Conservation (phyloP, 2,888 invertebrate species). For the Leptinotarsa tumamoca region DNA sequence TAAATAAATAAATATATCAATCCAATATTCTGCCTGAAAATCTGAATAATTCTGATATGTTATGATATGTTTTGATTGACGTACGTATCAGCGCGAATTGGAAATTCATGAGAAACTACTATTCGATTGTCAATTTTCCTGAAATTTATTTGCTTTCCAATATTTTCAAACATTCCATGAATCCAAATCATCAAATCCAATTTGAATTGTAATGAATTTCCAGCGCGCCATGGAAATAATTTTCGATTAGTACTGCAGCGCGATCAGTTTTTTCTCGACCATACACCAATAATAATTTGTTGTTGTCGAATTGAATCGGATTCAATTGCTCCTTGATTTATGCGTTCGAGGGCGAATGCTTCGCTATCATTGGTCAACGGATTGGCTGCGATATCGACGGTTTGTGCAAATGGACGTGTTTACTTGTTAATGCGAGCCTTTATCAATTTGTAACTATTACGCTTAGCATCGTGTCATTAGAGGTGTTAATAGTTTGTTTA, state of each 20-base stretch:
- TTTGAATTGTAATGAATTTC: conserved; percentile 26
- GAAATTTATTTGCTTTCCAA: not conserved
- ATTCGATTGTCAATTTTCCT: not conserved
- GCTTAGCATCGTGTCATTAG: conserved; percentile 58
- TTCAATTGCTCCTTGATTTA: conserved; percentile 61
- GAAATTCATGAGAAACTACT: not conserved
- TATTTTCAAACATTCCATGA: conserved; percentile 11
- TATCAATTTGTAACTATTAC: conserved; percentile 64
- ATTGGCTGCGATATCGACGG: conserved; percentile 45
- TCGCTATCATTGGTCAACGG: conserved; percentile 49
- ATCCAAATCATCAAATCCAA: conserved; percentile 26
- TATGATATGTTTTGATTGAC: not conserved
- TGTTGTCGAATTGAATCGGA: conserved; percentile 59
- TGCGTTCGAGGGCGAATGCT: conserved; percentile 43
- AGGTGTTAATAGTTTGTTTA: conserved; percentile 55
- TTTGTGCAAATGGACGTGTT: conserved; percentile 53
- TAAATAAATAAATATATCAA: too few species aligned
- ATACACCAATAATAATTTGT: conserved; percentile 51
- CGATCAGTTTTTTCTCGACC: conserved; percentile 34
- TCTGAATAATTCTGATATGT: too few species aligned
- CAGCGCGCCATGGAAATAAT: conserved; percentile 32
- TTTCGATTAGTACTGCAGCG: conserved; percentile 34
- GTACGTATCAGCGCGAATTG: not conserved
- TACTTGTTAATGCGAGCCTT: conserved; percentile 58
- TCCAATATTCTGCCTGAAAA: too few species aligned